phyloP scores from a whole-genome alignment of 2,888 invertebrate species.

The Bellardia bayeri region DNA sequence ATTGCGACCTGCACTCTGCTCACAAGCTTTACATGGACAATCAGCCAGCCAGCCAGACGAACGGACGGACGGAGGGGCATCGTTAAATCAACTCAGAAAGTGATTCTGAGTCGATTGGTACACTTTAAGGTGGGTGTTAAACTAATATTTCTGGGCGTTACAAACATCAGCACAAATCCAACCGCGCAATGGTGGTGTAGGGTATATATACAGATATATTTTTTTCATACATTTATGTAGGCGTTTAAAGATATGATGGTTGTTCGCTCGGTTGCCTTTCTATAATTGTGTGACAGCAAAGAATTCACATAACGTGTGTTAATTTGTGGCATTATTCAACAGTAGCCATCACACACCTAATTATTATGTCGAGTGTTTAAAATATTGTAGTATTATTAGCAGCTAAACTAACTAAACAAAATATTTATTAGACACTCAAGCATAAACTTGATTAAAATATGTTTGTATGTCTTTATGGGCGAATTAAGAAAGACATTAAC shows the following conservation, averaged over 20 bases:
- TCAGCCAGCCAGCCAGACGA: too few relatives aligned
- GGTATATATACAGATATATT: neutral
- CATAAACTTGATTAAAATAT: neutral
- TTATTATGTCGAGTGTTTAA: slow-evolving; percentile 7
- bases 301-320: neutral
- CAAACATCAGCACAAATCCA: too few relatives aligned
- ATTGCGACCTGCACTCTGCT: too few relatives aligned
- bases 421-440: neutral
- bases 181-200: too few relatives aligned
- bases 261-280: neutral
- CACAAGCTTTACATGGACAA: too few relatives aligned
- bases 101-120: too few relatives aligned
- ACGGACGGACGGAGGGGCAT: too few relatives aligned
- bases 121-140: too few relatives aligned
- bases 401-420: neutral
- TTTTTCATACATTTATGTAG: slow-evolving; percentile 18
- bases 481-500: neutral
- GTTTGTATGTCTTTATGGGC: neutral
- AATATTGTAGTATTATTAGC: slow-evolving; percentile 16
- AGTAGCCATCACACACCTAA: slow-evolving; percentile 14
- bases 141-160: too few relatives aligned
- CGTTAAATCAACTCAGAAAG: too few relatives aligned
- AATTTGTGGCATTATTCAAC: slow-evolving; percentile 10
- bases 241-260: neutral
- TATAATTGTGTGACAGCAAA: neutral